Evolutionary conservation across 2,888 invertebrate species (phyloP).

Genomic region (Megamerina dolium): DNA sequence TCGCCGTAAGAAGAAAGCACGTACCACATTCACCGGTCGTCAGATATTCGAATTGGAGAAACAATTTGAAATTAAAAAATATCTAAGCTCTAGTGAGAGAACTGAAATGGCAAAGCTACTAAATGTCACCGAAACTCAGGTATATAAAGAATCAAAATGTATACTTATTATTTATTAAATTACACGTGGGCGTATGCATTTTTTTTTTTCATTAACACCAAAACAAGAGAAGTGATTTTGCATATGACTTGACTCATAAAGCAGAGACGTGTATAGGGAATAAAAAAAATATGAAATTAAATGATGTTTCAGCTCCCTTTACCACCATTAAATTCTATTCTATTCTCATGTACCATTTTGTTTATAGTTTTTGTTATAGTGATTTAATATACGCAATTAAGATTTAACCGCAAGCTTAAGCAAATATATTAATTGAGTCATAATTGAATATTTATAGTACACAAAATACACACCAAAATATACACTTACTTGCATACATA

Average conservation of each 20-base stretch:
- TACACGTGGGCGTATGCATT: conserved; percentile 1
- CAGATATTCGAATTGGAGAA: conserved; percentile 96
- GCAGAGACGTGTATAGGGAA: too few relatives aligned
- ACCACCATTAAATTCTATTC: too few relatives aligned
- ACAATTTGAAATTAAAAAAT: conserved; percentile 93
- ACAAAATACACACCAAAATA: too few relatives aligned
- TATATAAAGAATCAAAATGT: conserved; percentile 47
- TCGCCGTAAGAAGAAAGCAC: conserved; percentile 73
- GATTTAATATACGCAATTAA: conserved; percentile 4
- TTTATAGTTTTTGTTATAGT: background rate
- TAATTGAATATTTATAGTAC: conserved; percentile 7
- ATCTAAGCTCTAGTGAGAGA: conserved; percentile 87
- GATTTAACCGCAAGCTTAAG: background rate
- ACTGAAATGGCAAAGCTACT: conserved; percentile 91
- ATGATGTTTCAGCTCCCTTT: too few relatives aligned
- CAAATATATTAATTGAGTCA: conserved; percentile 10
- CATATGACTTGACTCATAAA: too few relatives aligned
- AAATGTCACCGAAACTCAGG: conserved; percentile 95
- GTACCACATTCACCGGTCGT: conserved; percentile 91
- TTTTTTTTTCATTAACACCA: background rate
- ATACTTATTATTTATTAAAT: background rate
- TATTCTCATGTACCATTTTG: too few relatives aligned
- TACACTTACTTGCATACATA: too few relatives aligned
- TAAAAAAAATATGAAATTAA: too few relatives aligned
- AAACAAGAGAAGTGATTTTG: too few relatives aligned